Evolutionary conservation across 2,113 vertebrate genomes (phyloP), one percentile per base, ranked within the genome.

Genomic region (Tamias sibiricus): DNA sequence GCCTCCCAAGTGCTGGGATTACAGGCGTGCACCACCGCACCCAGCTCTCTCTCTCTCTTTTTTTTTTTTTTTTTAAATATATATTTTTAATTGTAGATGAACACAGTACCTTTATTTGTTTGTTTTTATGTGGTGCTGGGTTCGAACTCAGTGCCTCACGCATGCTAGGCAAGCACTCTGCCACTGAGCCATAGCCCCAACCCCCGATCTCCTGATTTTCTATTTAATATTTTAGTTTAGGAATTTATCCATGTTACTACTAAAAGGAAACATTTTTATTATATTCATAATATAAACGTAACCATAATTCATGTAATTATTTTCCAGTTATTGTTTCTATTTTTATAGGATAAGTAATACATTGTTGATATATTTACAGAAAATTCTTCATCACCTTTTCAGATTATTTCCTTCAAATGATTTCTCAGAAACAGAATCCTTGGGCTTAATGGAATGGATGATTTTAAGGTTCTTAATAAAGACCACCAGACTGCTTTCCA

Each of bases 391-490:
- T 84, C 52, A 74, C 79, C 76, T 79, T 94, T 97, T 95, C 66
- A 81, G 75, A 87, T 49, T 92, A 87, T 87, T 79, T 82, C n/a
- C 40, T 54, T 95, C 26, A 91, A 72, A 81, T 96, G 89, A 93
- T 75, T 93, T 94, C n/a, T 96, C 47, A 91, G 71, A 92, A 94
- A 11, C 59, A 90, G 47, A 97, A 32, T 59, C 26, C 24, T 89
- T 54, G 88, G 17, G 30, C 11, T 77, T 93, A 88, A 54, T 69
- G 2, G 20, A 66, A 72, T 76, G 69, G 12, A 20, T 94, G 49
- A 54, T 90, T 94, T 94, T 97, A 94, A 94, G 37, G 7, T 76
- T 90, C 26, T 95, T 96, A 85, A 30, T 59, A 69, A 93, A 59
- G 42, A 91, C 19, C 77, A 9, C 64, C 62, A 66, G 72, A n/a